Percentiles rank a stretch among this genome's conserved stretches.
phyloP scores from a whole-genome alignment of 2,797 vertebrate species.

The Mionectes olivaceus region DNA sequence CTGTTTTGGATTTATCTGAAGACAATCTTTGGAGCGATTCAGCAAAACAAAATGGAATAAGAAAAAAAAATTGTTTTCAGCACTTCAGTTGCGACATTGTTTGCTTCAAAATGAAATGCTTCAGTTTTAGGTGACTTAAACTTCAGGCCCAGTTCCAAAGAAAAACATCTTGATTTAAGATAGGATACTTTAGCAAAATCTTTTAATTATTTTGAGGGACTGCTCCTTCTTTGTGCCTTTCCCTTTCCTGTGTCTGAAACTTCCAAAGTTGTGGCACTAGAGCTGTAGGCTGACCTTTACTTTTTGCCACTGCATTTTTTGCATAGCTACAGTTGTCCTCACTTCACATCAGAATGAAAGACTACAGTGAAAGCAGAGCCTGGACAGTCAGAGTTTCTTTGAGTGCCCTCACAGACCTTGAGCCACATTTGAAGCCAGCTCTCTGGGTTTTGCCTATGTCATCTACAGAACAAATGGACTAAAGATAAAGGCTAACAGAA shows the following conservation, averaged over 20 bases:
- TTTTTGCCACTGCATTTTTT: neutral
- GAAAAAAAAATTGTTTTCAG: neutral
- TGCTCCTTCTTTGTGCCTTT: neutral
- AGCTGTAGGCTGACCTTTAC: neutral
- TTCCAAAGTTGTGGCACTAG: neutral
- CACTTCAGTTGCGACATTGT: neutral
- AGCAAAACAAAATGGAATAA: neutral
- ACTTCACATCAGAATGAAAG: neutral
- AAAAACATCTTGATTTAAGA: neutral
- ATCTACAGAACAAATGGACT: neutral
- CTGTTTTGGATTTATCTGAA: neutral
- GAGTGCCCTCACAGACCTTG: neutral
- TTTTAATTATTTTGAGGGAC: neutral
- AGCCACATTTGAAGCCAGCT: neutral
- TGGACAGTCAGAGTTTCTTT: neutral
- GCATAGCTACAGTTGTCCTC: neutral
- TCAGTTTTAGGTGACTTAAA: conserved; percentile 39
- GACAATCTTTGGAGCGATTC: neutral
- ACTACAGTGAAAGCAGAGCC: neutral
- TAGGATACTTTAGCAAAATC: neutral
- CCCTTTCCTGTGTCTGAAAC: neutral
- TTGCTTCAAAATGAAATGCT: neutral
- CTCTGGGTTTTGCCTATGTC: neutral
- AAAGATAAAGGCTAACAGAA: neutral
- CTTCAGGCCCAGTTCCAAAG: neutral